Evolutionary conservation across 2,888 invertebrate species (phyloP).

Genomic region (Leptinotarsa tumamoca): DNA sequence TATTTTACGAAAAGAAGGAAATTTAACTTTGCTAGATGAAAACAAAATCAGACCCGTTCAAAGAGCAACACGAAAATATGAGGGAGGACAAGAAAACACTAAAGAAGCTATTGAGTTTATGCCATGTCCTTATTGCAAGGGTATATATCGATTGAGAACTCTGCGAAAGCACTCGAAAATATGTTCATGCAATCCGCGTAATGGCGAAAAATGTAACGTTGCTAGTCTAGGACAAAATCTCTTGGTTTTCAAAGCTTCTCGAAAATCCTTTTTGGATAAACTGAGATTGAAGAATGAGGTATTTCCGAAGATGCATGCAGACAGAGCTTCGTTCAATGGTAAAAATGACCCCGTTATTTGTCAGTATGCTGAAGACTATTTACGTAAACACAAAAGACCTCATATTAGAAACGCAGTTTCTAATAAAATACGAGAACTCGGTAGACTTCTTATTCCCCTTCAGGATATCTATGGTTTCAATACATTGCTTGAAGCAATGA

Average conservation of each 20-base stretch:
- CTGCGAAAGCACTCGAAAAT: slow-evolving; percentile 40
- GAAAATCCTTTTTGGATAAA: slow-evolving; percentile 41
- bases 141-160: slow-evolving; percentile 40
- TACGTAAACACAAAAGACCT: slow-evolving; percentile 50
- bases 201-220: slow-evolving; percentile 19
- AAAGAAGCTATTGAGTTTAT: slow-evolving; percentile 30
- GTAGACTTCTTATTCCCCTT: slow-evolving; percentile 47
- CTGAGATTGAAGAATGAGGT: slow-evolving; percentile 49
- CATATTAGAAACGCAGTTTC: slow-evolving; percentile 49
- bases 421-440: slow-evolving; percentile 51
- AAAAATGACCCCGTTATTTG: slow-evolving; percentile 47
- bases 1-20: slow-evolving; percentile 46
- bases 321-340: slow-evolving; percentile 44
- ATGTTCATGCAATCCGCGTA: slow-evolving; percentile 37
- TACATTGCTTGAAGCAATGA: slow-evolving; percentile 35
- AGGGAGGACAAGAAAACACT: slow-evolving; percentile 15
- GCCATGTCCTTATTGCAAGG: slow-evolving; percentile 49
- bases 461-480: slow-evolving; percentile 31
- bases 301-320: slow-evolving; percentile 49
- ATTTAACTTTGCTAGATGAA: slow-evolving; percentile 40
- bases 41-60: slow-evolving; percentile 47
- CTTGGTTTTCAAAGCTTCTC: slow-evolving; percentile 42
- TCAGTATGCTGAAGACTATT: slow-evolving; percentile 49
- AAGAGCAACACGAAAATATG: slow-evolving; percentile 34
- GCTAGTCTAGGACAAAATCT: slow-evolving; percentile 44